Evolutionary conservation across 1,140 invertebrate species (phyloP).

Genomic region (Wasmannia auropunctata): DNA sequence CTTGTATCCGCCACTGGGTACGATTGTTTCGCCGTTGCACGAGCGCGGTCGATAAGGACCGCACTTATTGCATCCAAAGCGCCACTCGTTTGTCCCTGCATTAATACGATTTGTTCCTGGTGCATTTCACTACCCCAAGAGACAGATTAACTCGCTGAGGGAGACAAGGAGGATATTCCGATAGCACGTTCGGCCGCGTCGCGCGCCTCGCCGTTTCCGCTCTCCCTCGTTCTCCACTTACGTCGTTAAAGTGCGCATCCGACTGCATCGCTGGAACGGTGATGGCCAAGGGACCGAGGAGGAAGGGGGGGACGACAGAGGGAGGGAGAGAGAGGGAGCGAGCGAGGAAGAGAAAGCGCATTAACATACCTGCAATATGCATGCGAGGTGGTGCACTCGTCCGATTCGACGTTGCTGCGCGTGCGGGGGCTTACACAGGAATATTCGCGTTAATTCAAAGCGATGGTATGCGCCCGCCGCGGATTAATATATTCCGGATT

Average conservation of each 20-base stretch:
- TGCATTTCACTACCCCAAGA: background rate
- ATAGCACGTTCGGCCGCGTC: conserved; percentile 22
- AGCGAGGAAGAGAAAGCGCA: conserved; percentile 28
- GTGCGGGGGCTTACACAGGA: conserved; percentile 40
- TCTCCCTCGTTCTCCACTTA: conserved; percentile 49
- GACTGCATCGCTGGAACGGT: conserved; percentile 19
- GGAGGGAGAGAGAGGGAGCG: background rate
- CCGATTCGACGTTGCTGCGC: conserved; percentile 57
- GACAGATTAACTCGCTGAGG: conserved; percentile 12
- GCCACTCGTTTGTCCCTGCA: background rate
- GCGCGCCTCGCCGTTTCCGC: conserved; percentile 15
- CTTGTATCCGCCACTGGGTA: no score
- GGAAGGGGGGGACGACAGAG: background rate
- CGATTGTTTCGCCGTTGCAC: background rate
- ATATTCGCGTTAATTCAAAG: conserved; percentile 72
- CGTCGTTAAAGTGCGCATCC: conserved; percentile 55
- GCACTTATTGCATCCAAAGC: background rate
- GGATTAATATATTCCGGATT: conserved; percentile 70
- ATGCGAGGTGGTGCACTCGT: conserved; percentile 20
- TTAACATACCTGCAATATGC: conserved; percentile 60
- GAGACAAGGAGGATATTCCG: conserved; percentile 22
- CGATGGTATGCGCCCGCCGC: conserved; percentile 63
- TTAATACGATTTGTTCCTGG: conserved; percentile 23
- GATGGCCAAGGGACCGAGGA: background rate
- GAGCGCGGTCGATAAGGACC: background rate